Base-by-base conservation (phyloP, 2,797 vertebrate genomes). In the Benthosema pterotum region DNA sequence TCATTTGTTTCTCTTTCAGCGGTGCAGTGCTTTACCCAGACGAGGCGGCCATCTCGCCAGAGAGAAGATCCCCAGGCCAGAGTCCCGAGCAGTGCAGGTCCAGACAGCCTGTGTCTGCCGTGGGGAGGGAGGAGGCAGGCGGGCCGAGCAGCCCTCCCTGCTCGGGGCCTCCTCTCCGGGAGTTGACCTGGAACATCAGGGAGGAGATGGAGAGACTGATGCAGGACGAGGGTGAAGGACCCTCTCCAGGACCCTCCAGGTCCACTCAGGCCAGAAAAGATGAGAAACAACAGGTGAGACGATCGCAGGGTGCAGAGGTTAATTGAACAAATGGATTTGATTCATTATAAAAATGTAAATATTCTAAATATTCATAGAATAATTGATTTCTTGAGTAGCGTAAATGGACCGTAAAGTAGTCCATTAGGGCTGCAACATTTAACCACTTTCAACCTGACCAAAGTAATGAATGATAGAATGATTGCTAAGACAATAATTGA, bases 131-230 rank as follows among this genome's bases (percentile, higher is more conserved):
- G 0, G 62, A 25, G 49, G 11, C n/a, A 6, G 1, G 19, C 1
- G 43, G 16, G 9, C 5, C 1, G 8, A 42, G 11, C 0, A 42
- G 6, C 25, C 57, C 7, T 1, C 0, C 46, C 57, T 46, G 71
- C 15, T 48, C 71, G 48, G 60, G 75, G 0, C 22, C 17, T 11
- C 52, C 56, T 43, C 56, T n/a, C 32, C 48, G 3, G 3, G 59
- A 79, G n/a, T 57, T 47, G 60, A 81, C 73, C 0, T 75, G 64
- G 59, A 88, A 69, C 68, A 76, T 92, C 47, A 77, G 72, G 55
- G 82, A 85, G 52, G 80, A 92, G 72, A 86, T 89, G 11, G 77
- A 85, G 50, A 71, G 66, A 43, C 84, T 92, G 52, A 90, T 91
- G 85, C 63, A 82, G 56, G 87, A 89, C 47, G 69, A 88, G 5